These are phyloP conservation scores for Eristalinus aeneus DNA, from an alignment of 2,888 invertebrate genomes.

Conservation along the genomic window DNA sequence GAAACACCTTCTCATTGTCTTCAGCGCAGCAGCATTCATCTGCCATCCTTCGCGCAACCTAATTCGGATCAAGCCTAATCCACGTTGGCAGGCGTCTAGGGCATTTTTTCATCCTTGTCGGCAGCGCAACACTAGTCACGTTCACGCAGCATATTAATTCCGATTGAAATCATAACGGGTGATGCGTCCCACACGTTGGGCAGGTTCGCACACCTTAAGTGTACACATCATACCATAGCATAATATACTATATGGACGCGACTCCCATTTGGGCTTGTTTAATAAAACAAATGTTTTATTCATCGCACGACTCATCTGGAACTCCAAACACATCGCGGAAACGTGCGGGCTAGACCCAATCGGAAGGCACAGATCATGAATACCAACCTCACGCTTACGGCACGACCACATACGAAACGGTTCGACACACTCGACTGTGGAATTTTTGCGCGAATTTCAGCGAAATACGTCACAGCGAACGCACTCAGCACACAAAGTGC, in stretches of 20 bases:
- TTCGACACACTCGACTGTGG: background rate
- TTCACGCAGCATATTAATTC: slow-evolving; percentile 1
- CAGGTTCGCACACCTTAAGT: background rate
- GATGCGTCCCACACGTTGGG: background rate
- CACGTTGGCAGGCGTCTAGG: background rate
- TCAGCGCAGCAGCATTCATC: background rate
- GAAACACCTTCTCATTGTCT: background rate
- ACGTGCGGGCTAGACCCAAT: slow-evolving; percentile 2
- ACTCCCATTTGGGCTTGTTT: background rate
- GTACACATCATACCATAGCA: background rate
- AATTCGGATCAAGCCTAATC: background rate
- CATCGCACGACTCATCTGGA: slow-evolving; percentile 35
- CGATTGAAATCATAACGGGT: slow-evolving; percentile 34
- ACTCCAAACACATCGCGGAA: slow-evolving; percentile 34
- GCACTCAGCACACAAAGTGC: background rate
- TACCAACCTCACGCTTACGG: background rate
- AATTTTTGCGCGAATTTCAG: background rate
- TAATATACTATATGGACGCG: background rate
- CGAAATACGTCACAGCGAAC: slow-evolving; percentile 15
- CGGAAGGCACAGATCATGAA: slow-evolving; percentile 16
- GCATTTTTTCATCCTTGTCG: background rate
- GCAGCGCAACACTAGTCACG: slow-evolving; percentile 1
- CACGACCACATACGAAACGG: background rate
- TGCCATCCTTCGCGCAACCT: background rate
- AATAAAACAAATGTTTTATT: slow-evolving; percentile 24